A percentile compares a stretch with the other conserved stretches of the same genome.
Conservation (phyloP, 1,140 invertebrate genomes). For the Pectinophora gossypiella region DNA sequence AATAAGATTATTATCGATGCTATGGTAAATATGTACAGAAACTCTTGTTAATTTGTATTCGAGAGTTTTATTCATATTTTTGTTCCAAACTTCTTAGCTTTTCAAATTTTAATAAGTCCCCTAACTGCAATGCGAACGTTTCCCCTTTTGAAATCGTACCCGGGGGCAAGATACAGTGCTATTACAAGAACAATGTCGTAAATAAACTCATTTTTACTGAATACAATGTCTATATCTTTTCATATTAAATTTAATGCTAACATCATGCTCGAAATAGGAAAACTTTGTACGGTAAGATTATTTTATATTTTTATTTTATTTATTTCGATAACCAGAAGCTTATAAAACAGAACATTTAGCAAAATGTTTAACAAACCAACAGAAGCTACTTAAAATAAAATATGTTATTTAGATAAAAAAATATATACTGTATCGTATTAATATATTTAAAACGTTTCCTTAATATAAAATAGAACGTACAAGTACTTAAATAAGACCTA, state of each 20-base stretch:
- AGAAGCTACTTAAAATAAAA: too few species aligned
- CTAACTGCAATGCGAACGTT: conserved; percentile 56
- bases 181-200: conserved; percentile 56
- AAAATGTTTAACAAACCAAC: too few species aligned
- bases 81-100: conserved; percentile 39
- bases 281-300: not conserved
- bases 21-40: too few species aligned
- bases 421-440: too few species aligned
- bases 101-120: conserved; percentile 61
- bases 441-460: too few species aligned
- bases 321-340: too few species aligned
- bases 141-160: conserved; percentile 45
- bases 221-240: conserved; percentile 11
- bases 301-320: too few species aligned
- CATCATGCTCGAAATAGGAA: not conserved
- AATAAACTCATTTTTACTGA: conserved; percentile 38
- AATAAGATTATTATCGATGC: too few species aligned
- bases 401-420: too few species aligned
- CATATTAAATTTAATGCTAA: not conserved
- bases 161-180: conserved; percentile 36
- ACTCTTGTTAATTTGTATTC: not conserved
- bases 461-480: too few species aligned
- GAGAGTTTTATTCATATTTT: conserved; percentile 19
- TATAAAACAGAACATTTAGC: too few species aligned
- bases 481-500: too few species aligned